Evolutionary conservation across 2,888 invertebrate species (phyloP).

Genomic region (Dasysyrphus albostriatus): DNA sequence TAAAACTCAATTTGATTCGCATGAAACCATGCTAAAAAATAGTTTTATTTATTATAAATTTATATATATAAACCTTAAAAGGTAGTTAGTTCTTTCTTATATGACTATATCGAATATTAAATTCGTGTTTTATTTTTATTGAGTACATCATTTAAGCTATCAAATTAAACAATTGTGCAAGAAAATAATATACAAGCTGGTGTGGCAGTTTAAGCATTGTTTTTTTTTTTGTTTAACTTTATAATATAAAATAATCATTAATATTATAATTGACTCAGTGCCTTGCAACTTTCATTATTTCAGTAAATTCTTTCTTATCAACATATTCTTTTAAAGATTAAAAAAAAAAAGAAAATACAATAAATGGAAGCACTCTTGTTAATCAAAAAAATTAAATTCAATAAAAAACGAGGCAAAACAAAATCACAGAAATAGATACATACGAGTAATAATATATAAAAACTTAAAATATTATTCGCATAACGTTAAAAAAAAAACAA

Average conservation of each 20-base stretch:
- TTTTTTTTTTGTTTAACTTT: background rate
- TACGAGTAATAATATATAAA: slow-evolving; percentile 22
- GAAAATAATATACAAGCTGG: slow-evolving; percentile 25
- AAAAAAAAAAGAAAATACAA: slow-evolving; percentile 14
- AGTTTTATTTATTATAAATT: background rate
- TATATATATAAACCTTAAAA: slow-evolving; percentile 17
- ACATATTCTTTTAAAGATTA: background rate
- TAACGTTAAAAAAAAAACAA: slow-evolving; percentile 7
- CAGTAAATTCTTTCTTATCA: background rate
- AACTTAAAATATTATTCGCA: slow-evolving; percentile 15
- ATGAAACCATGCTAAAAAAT: slow-evolving; percentile 21
- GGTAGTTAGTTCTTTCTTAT: slow-evolving; percentile 25
- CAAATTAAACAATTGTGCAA: slow-evolving; percentile 2
- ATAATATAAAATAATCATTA: slow-evolving; percentile 9
- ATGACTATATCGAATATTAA: background rate
- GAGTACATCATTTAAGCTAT: background rate
- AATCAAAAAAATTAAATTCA: slow-evolving; percentile 11
- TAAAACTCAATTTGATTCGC: background rate
- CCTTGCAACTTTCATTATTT: background rate
- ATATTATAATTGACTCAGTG: slow-evolving; percentile 23
- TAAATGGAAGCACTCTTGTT: slow-evolving; percentile 3
- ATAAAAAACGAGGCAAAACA: slow-evolving; percentile 27
- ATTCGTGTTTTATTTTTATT: background rate
- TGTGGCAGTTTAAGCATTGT: slow-evolving; percentile 26
- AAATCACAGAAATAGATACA: slow-evolving; percentile 60